Evolutionary conservation across 1,140 invertebrate species (phyloP).

Genomic region (Pogonomyrmex barbatus): DNA sequence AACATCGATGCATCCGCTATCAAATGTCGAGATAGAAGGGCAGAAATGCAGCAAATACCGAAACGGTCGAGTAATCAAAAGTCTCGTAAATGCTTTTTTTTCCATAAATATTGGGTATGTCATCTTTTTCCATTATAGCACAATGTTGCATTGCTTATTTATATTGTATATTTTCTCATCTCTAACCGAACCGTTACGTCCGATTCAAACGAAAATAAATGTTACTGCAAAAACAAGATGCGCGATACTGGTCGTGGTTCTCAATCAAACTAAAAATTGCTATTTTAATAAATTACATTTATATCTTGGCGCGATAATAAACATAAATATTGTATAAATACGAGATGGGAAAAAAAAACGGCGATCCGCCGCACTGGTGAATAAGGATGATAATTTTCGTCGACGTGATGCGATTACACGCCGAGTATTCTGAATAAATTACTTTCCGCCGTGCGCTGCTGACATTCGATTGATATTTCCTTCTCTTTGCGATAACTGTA

Average conservation of each 20-base stretch:
- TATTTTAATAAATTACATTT: conserved; percentile 28
- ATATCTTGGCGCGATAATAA: not conserved
- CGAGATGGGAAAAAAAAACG: not conserved
- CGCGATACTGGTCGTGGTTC: not conserved
- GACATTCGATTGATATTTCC: conserved; percentile 54
- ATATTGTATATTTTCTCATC: conserved; percentile 27
- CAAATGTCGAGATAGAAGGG: not conserved
- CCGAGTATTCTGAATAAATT: conserved; percentile 22
- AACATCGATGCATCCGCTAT: conserved; percentile 17
- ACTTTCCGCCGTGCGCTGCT: conserved; percentile 28
- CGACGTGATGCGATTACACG: conserved; percentile 1
- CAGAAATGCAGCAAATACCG: not conserved
- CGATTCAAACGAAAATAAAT: conserved; percentile 25
- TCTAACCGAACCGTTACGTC: not conserved
- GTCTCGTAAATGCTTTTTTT: conserved; percentile 34
- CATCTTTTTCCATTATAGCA: conserved; percentile 21
- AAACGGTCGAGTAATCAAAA: conserved; percentile 33
- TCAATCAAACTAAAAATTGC: conserved; percentile 17
- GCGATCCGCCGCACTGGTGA: not conserved
- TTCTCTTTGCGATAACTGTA: conserved; percentile 57
- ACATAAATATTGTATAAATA: conserved; percentile 2
- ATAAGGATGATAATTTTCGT: conserved; percentile 13
- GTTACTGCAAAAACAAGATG: not conserved
- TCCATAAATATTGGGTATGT: conserved; percentile 18
- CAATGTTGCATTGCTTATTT: not conserved